phyloP scores from a whole-genome alignment of 2,888 invertebrate genomes.

The Lissonota sp. region DNA sequence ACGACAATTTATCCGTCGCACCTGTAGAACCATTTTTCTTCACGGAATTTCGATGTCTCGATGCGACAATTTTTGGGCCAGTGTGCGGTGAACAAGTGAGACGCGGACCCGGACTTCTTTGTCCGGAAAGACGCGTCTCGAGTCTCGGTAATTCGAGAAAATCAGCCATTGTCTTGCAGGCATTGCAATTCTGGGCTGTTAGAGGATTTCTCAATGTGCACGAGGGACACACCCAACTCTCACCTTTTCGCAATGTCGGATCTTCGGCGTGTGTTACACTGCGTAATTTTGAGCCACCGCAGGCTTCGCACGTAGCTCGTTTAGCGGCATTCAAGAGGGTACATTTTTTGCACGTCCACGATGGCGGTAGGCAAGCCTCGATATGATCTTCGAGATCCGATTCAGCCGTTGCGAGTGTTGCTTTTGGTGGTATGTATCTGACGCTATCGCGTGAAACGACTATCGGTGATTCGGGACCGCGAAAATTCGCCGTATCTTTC shows the following conservation, averaged over 20 bases:
- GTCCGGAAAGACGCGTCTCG: conserved; percentile 71
- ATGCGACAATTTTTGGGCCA: conserved; percentile 79
- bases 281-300: conserved; percentile 92
- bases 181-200: conserved; percentile 88
- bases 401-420: conserved; percentile 80
- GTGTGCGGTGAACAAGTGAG: conserved; percentile 70
- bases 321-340: conserved; percentile 92
- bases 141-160: conserved; percentile 82
- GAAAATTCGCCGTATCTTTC: conserved; percentile 82
- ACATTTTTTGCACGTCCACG: conserved; percentile 95
- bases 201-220: conserved; percentile 94
- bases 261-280: conserved; percentile 88
- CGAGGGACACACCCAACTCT: conserved; percentile 88
- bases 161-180: conserved; percentile 88
- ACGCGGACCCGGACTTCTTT: conserved; percentile 81
- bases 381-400: conserved; percentile 88
- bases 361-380: conserved; percentile 70
- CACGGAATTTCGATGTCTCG: conserved; percentile 81
- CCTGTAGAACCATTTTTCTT: conserved; percentile 76
- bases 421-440: conserved; percentile 82
- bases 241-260: conserved; percentile 89
- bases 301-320: conserved; percentile 92
- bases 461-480: conserved; percentile 80
- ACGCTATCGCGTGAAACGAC: conserved; percentile 82
- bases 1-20: conserved; percentile 71